Percentiles rank a stretch among this genome's conserved stretches.
Evolutionary conservation across 2,888 invertebrate genomes (phyloP).

Genomic region (Sturmia bella): DNA sequence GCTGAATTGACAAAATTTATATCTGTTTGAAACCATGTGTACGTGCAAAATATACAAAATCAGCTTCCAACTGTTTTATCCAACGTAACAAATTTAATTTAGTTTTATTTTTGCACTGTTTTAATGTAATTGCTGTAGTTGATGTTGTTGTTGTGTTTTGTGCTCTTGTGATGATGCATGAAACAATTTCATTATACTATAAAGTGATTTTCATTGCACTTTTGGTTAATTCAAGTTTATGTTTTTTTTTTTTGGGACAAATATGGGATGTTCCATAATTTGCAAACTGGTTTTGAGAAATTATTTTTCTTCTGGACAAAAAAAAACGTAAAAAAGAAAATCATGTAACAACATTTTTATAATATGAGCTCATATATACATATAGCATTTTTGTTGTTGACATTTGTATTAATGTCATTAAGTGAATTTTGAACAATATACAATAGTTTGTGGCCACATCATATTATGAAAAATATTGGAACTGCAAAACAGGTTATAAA

Average conservation of each 20-base stretch:
- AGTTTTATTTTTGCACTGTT: slow-evolving; percentile 35
- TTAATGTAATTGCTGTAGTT: slow-evolving; percentile 12
- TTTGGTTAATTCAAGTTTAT: slow-evolving; percentile 43
- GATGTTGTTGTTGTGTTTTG: slow-evolving; percentile 19
- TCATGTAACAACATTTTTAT: no score
- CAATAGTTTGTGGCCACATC: no score
- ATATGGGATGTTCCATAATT: slow-evolving; percentile 33
- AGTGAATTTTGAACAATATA: no score
- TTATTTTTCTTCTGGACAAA: background rate
- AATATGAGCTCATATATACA: no score
- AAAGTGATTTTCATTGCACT: slow-evolving; percentile 23
- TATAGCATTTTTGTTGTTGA: no score
- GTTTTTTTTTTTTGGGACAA: slow-evolving; percentile 1
- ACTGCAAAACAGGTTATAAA: no score
- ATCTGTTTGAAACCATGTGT: slow-evolving; percentile 21
- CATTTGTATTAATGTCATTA: no score
- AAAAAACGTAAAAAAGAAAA: no score
- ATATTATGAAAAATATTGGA: no score
- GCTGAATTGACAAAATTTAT: slow-evolving; percentile 48
- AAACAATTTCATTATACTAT: slow-evolving; percentile 39
- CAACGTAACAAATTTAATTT: slow-evolving; percentile 47
- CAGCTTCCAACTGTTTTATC: slow-evolving; percentile 47
- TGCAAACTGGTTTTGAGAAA: background rate
- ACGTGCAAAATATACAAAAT: slow-evolving; percentile 44
- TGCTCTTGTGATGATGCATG: slow-evolving; percentile 53